Evolutionary conservation across 2,888 invertebrate genomes (phyloP), one percentile per base, ranked within the genome.

Genomic region (Lasiommata megera): DNA sequence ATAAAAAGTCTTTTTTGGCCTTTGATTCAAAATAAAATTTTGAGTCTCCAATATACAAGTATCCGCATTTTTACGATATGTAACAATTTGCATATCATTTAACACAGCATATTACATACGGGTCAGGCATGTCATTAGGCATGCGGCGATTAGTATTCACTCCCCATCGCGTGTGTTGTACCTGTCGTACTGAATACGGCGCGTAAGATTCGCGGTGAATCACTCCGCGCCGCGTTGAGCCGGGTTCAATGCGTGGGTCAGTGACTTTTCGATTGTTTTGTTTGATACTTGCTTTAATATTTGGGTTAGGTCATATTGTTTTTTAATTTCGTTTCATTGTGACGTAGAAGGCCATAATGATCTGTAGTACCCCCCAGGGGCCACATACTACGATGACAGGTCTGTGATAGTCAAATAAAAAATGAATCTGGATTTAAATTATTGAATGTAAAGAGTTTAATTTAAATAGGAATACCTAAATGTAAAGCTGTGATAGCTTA

Each of bases 241-340:
- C 6, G 36, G 29, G 51, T 54, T 54, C 62, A 60, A 60, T 57
- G 62, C 57, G 41, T 44, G 54, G 60, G 60, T 62, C 62, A 52
- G 41, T 62, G 60, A 60, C 62, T 54, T 57, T 38, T 23, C 34
- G 34, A 54, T 62, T 59, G 46, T 38, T 41, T 58, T 56, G 14
- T 41, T 37, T 51, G 12, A 16, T 16, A 16, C 31, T 50, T 23
- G 23, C 17, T 36, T 37, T 40, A 6, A 50, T 41, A 37, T 50
- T 38, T 50, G 36, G 48, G 12, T 23, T 50, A 50, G 14, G 31
- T 48, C 31, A 34, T 29, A 28, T 2, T 46, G 9, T n/a, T 23
- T 23, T 23, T 23, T 23, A 23, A 23, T 5, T 23, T 5, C 23
- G 23, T 23, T 23, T 3, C 23, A 23, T 23, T 23, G 23, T 23